These are phyloP conservation scores for Mustelus asterias DNA, from an alignment of 2,113 vertebrate species.

Conservation along the genomic window DNA sequence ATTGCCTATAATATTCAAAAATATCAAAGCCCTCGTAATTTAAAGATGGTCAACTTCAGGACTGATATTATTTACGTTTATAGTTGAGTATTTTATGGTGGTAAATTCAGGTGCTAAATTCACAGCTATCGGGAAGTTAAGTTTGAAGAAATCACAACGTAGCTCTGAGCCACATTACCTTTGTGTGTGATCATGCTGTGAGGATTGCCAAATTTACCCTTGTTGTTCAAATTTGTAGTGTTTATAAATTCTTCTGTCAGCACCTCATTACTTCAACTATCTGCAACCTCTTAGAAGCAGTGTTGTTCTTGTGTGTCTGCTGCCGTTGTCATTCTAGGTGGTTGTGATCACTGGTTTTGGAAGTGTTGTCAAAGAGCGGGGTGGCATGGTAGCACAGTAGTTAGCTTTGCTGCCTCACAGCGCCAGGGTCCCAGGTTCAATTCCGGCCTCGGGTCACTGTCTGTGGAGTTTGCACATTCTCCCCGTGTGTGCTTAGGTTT, in stretches of 20 bases:
- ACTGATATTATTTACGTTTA: not conserved
- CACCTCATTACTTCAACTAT: not conserved
- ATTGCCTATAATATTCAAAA: not conserved
- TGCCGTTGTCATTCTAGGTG: not conserved
- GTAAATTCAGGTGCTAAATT: not conserved
- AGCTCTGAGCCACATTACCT: not conserved
- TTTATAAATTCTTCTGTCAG: not conserved
- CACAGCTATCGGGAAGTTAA: not conserved
- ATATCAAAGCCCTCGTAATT: not conserved
- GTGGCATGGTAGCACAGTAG: too few species aligned
- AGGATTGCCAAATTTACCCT: not conserved
- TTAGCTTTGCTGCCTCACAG: too few species aligned
- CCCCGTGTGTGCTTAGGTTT: too few species aligned
- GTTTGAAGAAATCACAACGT: not conserved
- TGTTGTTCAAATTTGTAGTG: not conserved
- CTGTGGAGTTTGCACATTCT: too few species aligned
- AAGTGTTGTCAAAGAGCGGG: not conserved
- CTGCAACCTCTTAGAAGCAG: not conserved
- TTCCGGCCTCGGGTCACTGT: too few species aligned
- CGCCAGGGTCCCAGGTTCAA: too few species aligned
- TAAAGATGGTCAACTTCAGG: not conserved
- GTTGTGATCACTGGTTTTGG: not conserved
- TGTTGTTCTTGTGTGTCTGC: not conserved
- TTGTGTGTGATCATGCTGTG: not conserved
- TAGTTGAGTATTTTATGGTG: not conserved